Evolutionary conservation across 2,888 invertebrate species (phyloP).

Genomic region (Cephus sareptanus): DNA sequence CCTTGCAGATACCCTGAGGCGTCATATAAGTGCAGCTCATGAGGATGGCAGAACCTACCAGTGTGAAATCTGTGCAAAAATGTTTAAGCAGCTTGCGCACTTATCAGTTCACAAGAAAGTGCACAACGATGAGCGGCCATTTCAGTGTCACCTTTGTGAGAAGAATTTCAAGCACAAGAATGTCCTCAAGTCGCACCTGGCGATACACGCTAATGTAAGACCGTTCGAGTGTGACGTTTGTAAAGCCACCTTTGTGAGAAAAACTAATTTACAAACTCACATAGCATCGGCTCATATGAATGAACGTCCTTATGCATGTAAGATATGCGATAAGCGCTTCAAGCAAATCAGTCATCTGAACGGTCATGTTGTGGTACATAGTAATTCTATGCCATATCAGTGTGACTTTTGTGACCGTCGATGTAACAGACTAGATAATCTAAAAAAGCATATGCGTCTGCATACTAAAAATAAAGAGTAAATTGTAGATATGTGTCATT

Average conservation of each 20-base stretch:
- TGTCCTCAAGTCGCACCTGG: constrained; percentile 66
- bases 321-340: constrained; percentile 52
- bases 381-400: constrained; percentile 56
- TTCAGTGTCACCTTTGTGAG: constrained; percentile 68
- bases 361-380: constrained; percentile 55
- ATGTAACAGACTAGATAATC: constrained; percentile 55
- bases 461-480: constrained; percentile 47
- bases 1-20: constrained; percentile 50
- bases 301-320: constrained; percentile 51
- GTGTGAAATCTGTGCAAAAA: constrained; percentile 58
- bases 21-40: constrained; percentile 54
- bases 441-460: constrained; percentile 57
- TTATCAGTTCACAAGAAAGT: constrained; percentile 63
- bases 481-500: neutral
- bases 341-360: constrained; percentile 56
- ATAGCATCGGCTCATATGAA: constrained; percentile 58
- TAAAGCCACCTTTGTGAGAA: constrained; percentile 63
- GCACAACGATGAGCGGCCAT: constrained; percentile 67
- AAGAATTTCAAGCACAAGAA: constrained; percentile 69
- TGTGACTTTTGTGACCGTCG: constrained; percentile 55
- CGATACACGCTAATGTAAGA: constrained; percentile 64
- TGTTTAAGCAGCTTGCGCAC: constrained; percentile 57
- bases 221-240: constrained; percentile 68
- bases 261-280: constrained; percentile 55
- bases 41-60: constrained; percentile 55